phyloP scores from a whole-genome alignment of 1,140 invertebrate species.

The Zaprionus ornatus region DNA sequence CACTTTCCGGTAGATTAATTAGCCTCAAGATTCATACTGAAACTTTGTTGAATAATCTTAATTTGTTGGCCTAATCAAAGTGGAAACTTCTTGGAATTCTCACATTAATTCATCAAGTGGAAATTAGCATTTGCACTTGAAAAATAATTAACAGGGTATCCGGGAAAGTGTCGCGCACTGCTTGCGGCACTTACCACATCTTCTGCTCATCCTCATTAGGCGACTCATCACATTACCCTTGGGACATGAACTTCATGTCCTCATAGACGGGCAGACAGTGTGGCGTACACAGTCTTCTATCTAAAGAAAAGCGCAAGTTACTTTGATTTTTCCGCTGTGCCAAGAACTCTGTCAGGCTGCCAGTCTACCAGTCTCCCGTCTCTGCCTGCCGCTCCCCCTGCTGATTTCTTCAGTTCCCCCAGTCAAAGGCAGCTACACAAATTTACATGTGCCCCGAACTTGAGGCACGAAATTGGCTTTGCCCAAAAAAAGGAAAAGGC shows the following conservation, averaged over 20 bases:
- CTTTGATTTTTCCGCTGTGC: slow-evolving; percentile 59
- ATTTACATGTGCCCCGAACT: slow-evolving; percentile 58
- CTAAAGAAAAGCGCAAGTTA: slow-evolving; percentile 55
- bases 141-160: slow-evolving; percentile 12
- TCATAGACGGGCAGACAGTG: slow-evolving; percentile 2
- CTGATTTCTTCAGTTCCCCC: slow-evolving; percentile 8
- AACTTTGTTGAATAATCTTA: slow-evolving; percentile 21
- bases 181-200: neutral
- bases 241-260: slow-evolving; percentile 36
- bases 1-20: neutral
- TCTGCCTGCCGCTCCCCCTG: neutral
- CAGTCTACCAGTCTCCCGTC: too few relatives aligned
- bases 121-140: slow-evolving; percentile 13
- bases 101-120: neutral
- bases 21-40: slow-evolving; percentile 1
- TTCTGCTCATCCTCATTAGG: slow-evolving; percentile 53
- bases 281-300: slow-evolving; percentile 7
- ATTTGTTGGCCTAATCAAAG: slow-evolving; percentile 19
- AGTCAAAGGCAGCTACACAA: slow-evolving; percentile 19
- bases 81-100: neutral
- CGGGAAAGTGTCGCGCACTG: neutral
- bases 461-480: slow-evolving; percentile 66
- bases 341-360: neutral
- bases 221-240: slow-evolving; percentile 54
- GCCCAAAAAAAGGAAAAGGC: slow-evolving; percentile 16